Conservation (phyloP, 92 coral and sea anemone species). For the Micromussa lordhowensis region DNA sequence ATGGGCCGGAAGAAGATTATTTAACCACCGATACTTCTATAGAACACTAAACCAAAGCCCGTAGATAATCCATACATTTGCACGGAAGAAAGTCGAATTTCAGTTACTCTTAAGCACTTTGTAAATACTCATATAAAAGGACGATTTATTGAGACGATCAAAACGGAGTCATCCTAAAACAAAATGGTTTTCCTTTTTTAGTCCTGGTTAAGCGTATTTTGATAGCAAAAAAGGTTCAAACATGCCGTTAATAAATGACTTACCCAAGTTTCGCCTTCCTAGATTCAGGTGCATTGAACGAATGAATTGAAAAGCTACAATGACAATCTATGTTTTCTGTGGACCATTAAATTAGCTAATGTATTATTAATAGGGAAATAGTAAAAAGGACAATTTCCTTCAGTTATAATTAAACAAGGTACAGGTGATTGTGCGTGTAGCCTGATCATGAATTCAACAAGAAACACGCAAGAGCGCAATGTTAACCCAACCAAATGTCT, state of each 20-base stretch:
- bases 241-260: neutral
- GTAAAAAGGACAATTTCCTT: no score
- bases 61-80: no score
- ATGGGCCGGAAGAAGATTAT: no score
- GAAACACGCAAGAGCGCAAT: neutral
- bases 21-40: no score
- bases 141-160: neutral
- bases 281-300: neutral
- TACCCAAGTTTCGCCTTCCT: neutral
- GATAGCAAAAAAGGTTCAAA: neutral
- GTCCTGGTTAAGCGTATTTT: neutral
- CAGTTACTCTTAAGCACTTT: no score
- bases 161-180: neutral
- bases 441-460: neutral
- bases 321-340: neutral
- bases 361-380: neutral
- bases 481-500: neutral
- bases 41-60: no score
- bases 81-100: no score
- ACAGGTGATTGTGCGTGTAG: neutral
- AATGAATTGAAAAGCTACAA: neutral
- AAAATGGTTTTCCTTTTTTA: no score
- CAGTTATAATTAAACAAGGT: neutral
- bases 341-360: neutral
- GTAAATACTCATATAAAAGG: no score